These are phyloP conservation scores for Crotalus helleri DNA, from an alignment of 2,113 vertebrate species.

Conservation along the genomic window DNA sequence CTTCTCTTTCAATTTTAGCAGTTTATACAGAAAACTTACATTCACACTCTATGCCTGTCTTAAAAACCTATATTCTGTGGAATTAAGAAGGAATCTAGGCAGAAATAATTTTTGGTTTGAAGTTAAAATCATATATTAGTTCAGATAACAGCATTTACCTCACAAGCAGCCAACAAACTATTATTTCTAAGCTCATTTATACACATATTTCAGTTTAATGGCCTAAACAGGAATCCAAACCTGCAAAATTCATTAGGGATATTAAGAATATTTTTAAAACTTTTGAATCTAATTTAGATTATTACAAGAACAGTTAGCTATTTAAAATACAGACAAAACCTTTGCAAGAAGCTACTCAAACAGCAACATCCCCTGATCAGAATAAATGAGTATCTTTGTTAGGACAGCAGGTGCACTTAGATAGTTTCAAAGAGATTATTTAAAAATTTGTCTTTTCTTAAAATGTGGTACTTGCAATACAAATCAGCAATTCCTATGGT, in stretches of 20 bases:
- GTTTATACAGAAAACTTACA: not conserved
- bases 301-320: not conserved
- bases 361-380: not conserved
- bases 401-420: not conserved
- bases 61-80: not conserved
- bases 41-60: not conserved
- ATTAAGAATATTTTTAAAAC: not conserved
- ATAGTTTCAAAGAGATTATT: not conserved
- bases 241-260: not conserved
- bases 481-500: not conserved
- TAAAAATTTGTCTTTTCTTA: not conserved
- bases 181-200: not conserved
- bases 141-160: not conserved
- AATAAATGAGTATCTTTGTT: not conserved
- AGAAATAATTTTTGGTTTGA: constrained; percentile 14
- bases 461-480: not conserved
- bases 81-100: not conserved
- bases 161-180: not conserved
- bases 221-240: not conserved
- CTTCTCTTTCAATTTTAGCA: not conserved
- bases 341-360: not conserved
- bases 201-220: not conserved
- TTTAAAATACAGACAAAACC: not conserved
- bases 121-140: not conserved
- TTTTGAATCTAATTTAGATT: not conserved